Evolutionary conservation across 2,888 invertebrate genomes (phyloP), one percentile per base, ranked within the genome.

Genomic region (Ochlodes sylvanus): DNA sequence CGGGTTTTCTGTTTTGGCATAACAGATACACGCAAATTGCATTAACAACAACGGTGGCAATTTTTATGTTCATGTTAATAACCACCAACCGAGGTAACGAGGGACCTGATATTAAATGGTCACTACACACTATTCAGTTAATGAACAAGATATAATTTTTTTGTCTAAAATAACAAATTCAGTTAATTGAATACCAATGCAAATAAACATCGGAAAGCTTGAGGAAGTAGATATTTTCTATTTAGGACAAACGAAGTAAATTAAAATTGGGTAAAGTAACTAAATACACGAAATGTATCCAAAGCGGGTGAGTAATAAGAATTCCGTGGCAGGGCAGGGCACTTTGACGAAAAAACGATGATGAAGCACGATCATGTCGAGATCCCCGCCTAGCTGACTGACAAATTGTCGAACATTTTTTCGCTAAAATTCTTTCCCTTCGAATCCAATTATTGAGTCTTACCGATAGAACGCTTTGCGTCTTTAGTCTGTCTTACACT

Each of bases 371-470:
- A 88, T 87, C 88, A 88, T 86, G 86, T 83, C 85, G 76, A 81
- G 80, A 84, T 83, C 85, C 83, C 77, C 82, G 81, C 79, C 85
- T 83, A 82, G 65, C 86, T 86, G 85, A 85, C 87, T 88, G 89
- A 90, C 83, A 89, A 90, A 90, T 89, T 87, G 88, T 85, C 81
- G 79, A 86, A 85, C 86, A 84, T 88, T 89, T 89, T 88, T 89
- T 86, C 82, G 80, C 82, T 83, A 83, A 89, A 86, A 88, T 87
- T 88, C 85, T 81, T 82, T 87, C 86, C 82, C 76, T 84, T 82
- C 79, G 81, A 88, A 88, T 89, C 86, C 86, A 88, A 88, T 89
- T 87, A 90, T 86, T 82, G 84, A 86, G 83, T 77, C 82, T 84
- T 81, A 82, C 81, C 80, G 78, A 83, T 83, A 80, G 80, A 81